Evolutionary conservation across 2,888 invertebrate genomes (phyloP), one percentile per base, ranked within the genome.

Genomic region (Tubulanus polymorphus): DNA sequence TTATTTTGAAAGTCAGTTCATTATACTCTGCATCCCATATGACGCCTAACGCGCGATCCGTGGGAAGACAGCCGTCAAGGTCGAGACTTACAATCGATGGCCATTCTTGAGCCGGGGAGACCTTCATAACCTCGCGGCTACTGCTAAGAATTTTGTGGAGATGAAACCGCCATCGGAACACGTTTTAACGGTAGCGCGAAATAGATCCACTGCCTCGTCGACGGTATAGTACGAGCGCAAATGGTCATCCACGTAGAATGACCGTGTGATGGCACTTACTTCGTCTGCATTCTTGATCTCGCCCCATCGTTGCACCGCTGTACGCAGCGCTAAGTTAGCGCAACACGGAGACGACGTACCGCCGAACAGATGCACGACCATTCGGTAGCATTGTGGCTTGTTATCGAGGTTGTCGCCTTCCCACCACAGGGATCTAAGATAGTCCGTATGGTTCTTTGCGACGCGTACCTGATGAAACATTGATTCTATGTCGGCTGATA

Each of bases 401-500:
- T 6, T 6, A 6, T 6, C 5, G 20, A 41, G 5, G 15, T 41
- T 23, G 18, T 23, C 41, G 5, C 6, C 5, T 23, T 18, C 20
- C 41, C 41, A 41, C 41, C 41, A 41, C 23, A 41, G 15, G 41
- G 23, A 41, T 8, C 41, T 18, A 20, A 41, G 15, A 15, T 20
- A 41, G 41, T 41, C 41, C 23, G 20, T 41, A 6, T 41, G 6
- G 23, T 3, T 15, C 5, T 3, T 23, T 6, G 41, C 20, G 15
- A 41, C 41, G 15, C 23, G 18, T 3, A 41, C 41, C 41, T 41
- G 41, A 47, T 62, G 37, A 61, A 62, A 41, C 60, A 63, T 63
- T 6, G 56, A 60, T 35, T 62, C 60, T 18, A 63, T 57, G 30
- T 63, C 63, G 0, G 55, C 58, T 3, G 46, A 30, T 0, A 63